Percentiles rank a stretch among this genome's conserved stretches.
These are phyloP conservation scores for Cygnus buccinator DNA, from an alignment of 2,113 vertebrate genomes.

Conservation along the genomic window DNA sequence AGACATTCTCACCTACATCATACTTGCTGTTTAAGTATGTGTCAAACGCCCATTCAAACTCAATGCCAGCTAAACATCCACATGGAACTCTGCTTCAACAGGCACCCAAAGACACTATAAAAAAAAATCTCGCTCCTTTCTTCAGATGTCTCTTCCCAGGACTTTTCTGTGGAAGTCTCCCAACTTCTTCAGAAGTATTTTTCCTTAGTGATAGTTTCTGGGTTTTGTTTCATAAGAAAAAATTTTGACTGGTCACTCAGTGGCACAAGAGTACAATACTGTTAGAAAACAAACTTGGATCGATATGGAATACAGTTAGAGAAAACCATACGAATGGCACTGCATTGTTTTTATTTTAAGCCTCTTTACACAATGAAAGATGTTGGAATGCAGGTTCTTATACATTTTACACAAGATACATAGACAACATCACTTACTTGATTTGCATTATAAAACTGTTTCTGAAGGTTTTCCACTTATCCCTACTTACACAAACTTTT, in stretches of 20 bases:
- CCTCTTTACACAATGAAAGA: conserved; percentile 52
- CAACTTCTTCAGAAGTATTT: not conserved
- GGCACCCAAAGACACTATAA: not conserved
- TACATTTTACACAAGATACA: conserved; percentile 39
- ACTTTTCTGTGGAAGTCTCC: not conserved
- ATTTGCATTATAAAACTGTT: conserved; percentile 23
- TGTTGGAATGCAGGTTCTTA: conserved; percentile 49
- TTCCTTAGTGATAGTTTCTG: not conserved
- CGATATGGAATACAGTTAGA: not conserved
- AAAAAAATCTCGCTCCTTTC: not conserved
- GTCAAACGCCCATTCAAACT: not conserved
- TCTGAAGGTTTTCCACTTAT: conserved; percentile 8
- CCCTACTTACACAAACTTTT: conserved; percentile 45
- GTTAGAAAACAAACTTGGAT: not conserved
- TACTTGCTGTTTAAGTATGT: not conserved
- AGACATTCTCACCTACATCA: fast-evolving
- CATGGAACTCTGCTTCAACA: no score
- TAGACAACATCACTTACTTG: not conserved
- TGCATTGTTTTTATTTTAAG: conserved; percentile 57
- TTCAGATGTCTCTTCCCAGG: not conserved
- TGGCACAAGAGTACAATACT: not conserved
- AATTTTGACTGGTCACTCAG: fast-evolving
- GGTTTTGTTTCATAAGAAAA: no score
- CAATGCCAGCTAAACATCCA: fast-evolving
- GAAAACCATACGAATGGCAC: conserved; percentile 25